A percentile compares a stretch with the other conserved stretches of the same genome.
phyloP scores from a whole-genome alignment of 92 coral and sea anemone genomes.

The Zoanthus gigantus region DNA sequence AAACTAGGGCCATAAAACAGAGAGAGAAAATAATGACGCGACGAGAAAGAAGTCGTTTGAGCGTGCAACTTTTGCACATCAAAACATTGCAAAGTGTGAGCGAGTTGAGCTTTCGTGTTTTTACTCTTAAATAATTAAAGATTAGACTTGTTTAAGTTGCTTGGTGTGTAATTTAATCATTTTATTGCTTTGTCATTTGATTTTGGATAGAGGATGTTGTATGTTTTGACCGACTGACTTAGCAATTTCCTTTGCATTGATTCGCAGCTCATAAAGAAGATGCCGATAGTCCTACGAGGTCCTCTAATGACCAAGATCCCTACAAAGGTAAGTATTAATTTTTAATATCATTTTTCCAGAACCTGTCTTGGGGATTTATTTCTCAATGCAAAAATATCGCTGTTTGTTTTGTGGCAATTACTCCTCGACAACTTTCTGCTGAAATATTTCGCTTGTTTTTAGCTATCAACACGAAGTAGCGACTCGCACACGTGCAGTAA shows the following conservation, averaged over 20 bases:
- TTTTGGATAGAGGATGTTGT: conserved; percentile 12
- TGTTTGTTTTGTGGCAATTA: conserved; percentile 29
- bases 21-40: neutral
- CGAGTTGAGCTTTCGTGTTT: conserved; percentile 84
- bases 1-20: neutral
- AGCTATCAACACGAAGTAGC: conserved; percentile 29
- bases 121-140: conserved; percentile 87
- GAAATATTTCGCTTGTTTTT: neutral
- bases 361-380: conserved; percentile 58
- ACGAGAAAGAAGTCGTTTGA: conserved; percentile 12
- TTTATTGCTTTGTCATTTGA: conserved; percentile 50
- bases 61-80: conserved; percentile 38
- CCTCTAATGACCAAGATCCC: conserved; percentile 79
- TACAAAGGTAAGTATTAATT: conserved; percentile 87
- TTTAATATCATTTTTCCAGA: conserved; percentile 74
- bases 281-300: conserved; percentile 79
- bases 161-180: conserved; percentile 78
- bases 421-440: neutral
- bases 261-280: conserved; percentile 88
- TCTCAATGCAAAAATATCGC: conserved; percentile 6
- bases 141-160: conserved; percentile 87
- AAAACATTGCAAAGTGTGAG: conserved; percentile 67
- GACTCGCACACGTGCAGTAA: conserved; percentile 83
- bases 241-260: neutral
- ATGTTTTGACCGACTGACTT: conserved; percentile 1